Evolutionary conservation across 2,797 vertebrate species (phyloP).

Genomic region (Rhadinocentrus ornatus): DNA sequence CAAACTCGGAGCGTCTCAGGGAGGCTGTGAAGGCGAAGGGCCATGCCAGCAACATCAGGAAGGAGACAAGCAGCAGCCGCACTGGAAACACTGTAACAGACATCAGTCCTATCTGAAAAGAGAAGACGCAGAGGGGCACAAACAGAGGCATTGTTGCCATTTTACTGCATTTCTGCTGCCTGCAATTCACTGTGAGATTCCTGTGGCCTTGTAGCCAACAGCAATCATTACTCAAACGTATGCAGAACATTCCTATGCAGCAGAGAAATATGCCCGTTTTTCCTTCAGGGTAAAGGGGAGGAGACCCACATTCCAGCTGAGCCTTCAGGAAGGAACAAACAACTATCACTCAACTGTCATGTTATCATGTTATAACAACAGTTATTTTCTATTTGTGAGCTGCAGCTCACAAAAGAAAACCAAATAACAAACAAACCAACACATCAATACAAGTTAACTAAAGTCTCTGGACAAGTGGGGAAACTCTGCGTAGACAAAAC

Average conservation of each 20-base stretch:
- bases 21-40: slow-evolving; percentile 91
- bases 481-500: neutral
- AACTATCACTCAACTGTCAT: neutral
- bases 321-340: slow-evolving; percentile 33
- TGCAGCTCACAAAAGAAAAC: neutral
- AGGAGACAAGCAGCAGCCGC: slow-evolving; percentile 89
- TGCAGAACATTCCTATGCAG: slow-evolving; percentile 13
- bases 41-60: slow-evolving; percentile 97
- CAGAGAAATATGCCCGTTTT: neutral
- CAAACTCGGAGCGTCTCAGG: slow-evolving; percentile 84
- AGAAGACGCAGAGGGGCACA: neutral
- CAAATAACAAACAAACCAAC: neutral
- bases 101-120: slow-evolving; percentile 91
- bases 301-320: slow-evolving; percentile 25
- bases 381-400: too few relatives aligned
- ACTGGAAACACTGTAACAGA: slow-evolving; percentile 93
- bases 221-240: slow-evolving; percentile 3
- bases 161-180: neutral
- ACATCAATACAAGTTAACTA: neutral
- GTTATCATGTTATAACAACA: neutral
- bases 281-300: slow-evolving; percentile 1
- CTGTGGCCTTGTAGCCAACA: slow-evolving; percentile 1
- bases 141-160: neutral
- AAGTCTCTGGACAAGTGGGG: neutral
- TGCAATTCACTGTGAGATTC: slow-evolving; percentile 3